These are phyloP conservation scores for Catharus minimus DNA, from an alignment of 2,113 vertebrate genomes.

Conservation along the genomic window DNA sequence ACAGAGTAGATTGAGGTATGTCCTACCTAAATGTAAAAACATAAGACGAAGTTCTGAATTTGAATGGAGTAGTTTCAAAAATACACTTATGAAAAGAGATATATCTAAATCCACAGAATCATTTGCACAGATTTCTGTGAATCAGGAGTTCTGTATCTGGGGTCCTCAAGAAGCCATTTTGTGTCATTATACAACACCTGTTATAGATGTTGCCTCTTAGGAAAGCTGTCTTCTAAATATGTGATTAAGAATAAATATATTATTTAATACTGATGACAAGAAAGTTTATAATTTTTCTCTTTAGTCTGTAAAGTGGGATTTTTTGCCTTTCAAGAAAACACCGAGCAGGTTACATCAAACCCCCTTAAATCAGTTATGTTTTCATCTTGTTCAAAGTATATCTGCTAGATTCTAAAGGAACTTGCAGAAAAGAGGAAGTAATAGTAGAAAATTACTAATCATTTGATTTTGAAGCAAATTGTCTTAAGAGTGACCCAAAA, in stretches of 20 bases:
- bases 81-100: fast-evolving
- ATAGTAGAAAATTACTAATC: background rate
- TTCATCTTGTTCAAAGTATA: background rate
- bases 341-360: background rate
- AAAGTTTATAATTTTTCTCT: background rate
- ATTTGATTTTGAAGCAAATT: background rate
- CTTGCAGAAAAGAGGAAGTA: background rate
- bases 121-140: background rate
- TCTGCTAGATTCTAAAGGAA: background rate
- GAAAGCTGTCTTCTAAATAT: background rate
- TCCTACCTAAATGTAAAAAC: background rate
- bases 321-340: background rate
- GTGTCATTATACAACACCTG: background rate
- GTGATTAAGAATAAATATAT: background rate
- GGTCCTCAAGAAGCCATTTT: background rate
- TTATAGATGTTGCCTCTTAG: background rate
- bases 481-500: background rate
- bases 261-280: background rate
- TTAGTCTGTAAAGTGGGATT: background rate
- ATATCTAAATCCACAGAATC: background rate
- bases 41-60: background rate
- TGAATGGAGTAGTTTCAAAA: background rate
- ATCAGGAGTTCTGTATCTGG: background rate
- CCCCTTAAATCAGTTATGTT: background rate
- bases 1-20: fast-evolving